Evolutionary conservation across 1,140 invertebrate species (phyloP).

Genomic region (Zophobas morio): DNA sequence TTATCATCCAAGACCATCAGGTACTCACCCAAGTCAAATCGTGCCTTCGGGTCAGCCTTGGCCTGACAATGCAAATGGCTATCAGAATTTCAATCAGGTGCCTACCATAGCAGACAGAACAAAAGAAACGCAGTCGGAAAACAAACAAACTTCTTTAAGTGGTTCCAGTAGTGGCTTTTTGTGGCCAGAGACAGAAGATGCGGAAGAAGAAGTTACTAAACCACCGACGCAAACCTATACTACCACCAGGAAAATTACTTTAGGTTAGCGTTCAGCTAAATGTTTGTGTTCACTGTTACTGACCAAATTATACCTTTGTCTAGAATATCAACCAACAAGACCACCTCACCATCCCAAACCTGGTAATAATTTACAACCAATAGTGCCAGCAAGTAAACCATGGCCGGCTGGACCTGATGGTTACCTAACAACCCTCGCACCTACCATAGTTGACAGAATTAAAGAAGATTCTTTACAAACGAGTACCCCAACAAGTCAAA

Average conservation of each 20-base stretch:
- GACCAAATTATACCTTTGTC: not conserved
- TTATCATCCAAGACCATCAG: not conserved
- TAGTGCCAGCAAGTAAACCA: constrained; percentile 23
- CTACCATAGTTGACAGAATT: constrained; percentile 3
- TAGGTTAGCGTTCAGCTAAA: not conserved
- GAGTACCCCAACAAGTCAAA: not conserved
- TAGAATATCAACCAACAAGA: constrained; percentile 10
- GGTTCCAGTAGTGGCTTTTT: not conserved
- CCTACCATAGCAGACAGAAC: not conserved
- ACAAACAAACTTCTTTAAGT: not conserved
- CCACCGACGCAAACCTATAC: not conserved
- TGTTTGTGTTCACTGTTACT: not conserved
- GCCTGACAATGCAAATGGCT: not conserved
- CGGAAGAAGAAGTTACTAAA: too few species aligned
- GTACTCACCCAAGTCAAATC: not conserved
- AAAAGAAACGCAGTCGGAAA: not conserved
- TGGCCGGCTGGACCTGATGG: constrained; percentile 28
- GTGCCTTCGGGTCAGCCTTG: constrained; percentile 9
- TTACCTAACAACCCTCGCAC: not conserved
- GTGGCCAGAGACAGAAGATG: too few species aligned
- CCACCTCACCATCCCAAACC: constrained; percentile 14
- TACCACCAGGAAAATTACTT: not conserved
- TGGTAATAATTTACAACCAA: constrained; percentile 4
- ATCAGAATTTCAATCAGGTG: constrained; percentile 26
- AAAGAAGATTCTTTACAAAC: not conserved